phyloP scores from a whole-genome alignment of 2,113 vertebrate genomes.

The Balaenoptera acutorostrata region DNA sequence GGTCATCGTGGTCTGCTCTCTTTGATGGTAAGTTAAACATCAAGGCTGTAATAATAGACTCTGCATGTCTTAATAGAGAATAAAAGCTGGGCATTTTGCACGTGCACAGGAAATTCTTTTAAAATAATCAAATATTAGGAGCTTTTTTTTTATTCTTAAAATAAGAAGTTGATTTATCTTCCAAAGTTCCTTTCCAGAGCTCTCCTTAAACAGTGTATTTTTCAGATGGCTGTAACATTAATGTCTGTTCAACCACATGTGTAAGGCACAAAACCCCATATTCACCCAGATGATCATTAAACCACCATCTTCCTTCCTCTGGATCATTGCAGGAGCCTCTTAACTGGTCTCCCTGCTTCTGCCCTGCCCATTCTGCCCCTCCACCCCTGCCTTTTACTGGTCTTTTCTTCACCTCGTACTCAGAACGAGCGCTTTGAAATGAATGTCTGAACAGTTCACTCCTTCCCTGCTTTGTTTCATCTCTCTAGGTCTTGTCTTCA shows the following conservation, averaged over 20 bases:
- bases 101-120: conserved; percentile 68
- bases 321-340: not conserved
- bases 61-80: conserved; percentile 51
- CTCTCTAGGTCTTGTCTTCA: not conserved
- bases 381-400: not conserved
- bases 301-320: not conserved
- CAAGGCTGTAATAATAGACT: conserved; percentile 60
- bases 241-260: not conserved
- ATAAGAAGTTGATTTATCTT: conserved; percentile 66
- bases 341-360: not conserved
- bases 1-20: conserved; percentile 27
- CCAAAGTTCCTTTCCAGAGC: conserved; percentile 5
- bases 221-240: not conserved
- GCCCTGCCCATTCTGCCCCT: not conserved
- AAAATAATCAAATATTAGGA: conserved; percentile 65
- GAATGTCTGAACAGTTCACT: not conserved
- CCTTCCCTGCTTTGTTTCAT: not conserved
- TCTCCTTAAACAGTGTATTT: conserved; percentile 20
- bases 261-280: not conserved
- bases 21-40: conserved; percentile 70
- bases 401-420: not conserved
- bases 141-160: conserved; percentile 72
- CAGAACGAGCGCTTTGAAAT: not conserved
- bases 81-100: conserved; percentile 63
- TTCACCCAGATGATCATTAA: not conserved